phyloP scores from a whole-genome alignment of 2,888 invertebrate genomes.

The Agonum fuliginosum region DNA sequence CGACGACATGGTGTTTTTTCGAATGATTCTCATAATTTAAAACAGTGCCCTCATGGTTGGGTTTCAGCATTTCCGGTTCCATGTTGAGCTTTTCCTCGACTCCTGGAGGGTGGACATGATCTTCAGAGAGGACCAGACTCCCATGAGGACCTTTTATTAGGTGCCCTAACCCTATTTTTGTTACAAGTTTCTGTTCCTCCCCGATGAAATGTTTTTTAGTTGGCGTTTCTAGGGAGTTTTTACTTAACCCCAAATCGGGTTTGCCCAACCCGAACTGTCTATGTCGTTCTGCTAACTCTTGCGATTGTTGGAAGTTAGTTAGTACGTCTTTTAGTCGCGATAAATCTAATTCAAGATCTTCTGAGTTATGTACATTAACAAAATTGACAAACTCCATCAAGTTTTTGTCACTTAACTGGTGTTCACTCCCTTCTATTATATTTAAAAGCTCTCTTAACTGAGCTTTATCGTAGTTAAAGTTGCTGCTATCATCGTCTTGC shows the following conservation, averaged over 20 bases:
- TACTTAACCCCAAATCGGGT: constrained; percentile 66
- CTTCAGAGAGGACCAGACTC: constrained; percentile 74
- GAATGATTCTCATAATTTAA: constrained; percentile 74
- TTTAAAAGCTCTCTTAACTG: constrained; percentile 67
- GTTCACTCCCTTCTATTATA: constrained; percentile 67
- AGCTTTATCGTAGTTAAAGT: constrained; percentile 68
- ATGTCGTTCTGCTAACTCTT: constrained; percentile 65
- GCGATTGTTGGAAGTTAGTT: constrained; percentile 66
- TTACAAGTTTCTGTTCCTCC: constrained; percentile 69
- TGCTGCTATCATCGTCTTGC: constrained; percentile 64
- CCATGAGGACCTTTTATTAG: constrained; percentile 76
- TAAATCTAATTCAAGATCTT: constrained; percentile 69
- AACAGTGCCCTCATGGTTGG: constrained; percentile 77
- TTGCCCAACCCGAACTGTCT: constrained; percentile 65
- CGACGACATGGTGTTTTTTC: constrained; percentile 53
- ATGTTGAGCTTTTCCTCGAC: constrained; percentile 77
- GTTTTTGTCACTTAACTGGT: constrained; percentile 67
- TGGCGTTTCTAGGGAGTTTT: no score
- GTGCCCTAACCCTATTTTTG: constrained; percentile 69
- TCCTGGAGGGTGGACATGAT: constrained; percentile 65
- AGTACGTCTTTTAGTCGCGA: constrained; percentile 68
- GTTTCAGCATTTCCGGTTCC: constrained; percentile 76
- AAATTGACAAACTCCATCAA: constrained; percentile 70
- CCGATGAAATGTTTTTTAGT: constrained; percentile 70
- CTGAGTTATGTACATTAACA: constrained; percentile 68